Evolutionary conservation across 2,888 invertebrate genomes (phyloP).

Genomic region (Elegia similella): DNA sequence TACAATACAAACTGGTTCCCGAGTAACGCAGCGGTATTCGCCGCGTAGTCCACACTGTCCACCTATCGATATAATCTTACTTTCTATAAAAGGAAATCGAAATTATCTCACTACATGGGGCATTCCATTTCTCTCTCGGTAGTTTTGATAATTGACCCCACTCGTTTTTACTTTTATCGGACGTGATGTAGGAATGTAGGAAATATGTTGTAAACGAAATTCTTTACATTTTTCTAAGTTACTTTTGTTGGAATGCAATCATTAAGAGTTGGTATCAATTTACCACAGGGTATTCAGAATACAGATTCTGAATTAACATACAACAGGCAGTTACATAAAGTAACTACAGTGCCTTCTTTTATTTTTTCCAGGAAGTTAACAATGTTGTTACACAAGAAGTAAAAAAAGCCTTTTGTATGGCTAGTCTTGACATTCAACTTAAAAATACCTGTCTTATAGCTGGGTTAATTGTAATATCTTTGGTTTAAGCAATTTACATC

Average conservation of each 20-base stretch:
- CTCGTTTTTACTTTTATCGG: conserved; percentile 62
- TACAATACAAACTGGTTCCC: conserved; percentile 44
- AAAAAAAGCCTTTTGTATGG: no score
- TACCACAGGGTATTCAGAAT: neutral
- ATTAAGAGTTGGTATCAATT: neutral
- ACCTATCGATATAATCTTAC: conserved; percentile 71
- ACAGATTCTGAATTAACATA: no score
- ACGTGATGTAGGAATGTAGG: conserved; percentile 34
- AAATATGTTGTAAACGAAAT: conserved; percentile 50
- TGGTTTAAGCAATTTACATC: no score
- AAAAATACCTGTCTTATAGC: no score
- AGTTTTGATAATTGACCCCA: conserved; percentile 70
- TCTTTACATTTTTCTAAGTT: conserved; percentile 26
- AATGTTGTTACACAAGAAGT: no score
- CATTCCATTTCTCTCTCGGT: conserved; percentile 76
- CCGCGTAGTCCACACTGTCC: conserved; percentile 54
- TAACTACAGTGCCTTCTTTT: no score
- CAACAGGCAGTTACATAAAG: no score
- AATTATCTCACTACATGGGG: conserved; percentile 72
- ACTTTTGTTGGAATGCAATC: neutral
- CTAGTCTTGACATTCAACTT: no score
- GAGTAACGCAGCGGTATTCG: conserved; percentile 40
- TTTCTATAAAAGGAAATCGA: conserved; percentile 81
- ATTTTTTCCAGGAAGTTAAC: no score
- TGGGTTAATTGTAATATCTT: no score